Percentiles rank a stretch among this genome's conserved stretches.
phyloP scores from a whole-genome alignment of 2,113 vertebrate genomes.

The Zapus hudsonius region DNA sequence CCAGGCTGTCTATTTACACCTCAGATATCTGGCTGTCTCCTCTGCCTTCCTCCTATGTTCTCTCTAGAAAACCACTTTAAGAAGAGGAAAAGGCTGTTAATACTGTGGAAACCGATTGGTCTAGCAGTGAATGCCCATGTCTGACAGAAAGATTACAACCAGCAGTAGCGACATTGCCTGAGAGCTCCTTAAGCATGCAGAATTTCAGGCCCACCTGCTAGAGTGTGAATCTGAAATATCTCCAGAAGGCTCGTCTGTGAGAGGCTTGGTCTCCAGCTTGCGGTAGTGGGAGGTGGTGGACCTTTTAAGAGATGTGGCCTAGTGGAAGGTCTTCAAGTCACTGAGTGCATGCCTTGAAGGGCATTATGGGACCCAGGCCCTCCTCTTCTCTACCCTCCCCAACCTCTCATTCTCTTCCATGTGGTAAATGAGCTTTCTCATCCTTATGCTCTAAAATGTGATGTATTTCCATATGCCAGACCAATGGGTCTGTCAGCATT shows the following conservation, averaged over 20 bases:
- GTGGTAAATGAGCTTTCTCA: background rate
- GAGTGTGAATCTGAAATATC: background rate
- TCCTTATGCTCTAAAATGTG: background rate
- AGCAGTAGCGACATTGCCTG: background rate
- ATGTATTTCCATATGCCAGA: background rate
- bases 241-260: background rate
- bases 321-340: background rate
- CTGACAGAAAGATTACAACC: background rate
- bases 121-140: rapidly evolving
- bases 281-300: no score
- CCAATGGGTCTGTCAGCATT: no score
- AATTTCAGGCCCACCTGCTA: background rate
- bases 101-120: background rate
- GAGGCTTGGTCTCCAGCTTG: background rate
- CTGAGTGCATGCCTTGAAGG: background rate
- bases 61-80: background rate
- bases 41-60: background rate
- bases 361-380: background rate
- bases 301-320: background rate
- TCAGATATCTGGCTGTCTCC: background rate
- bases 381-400: no score
- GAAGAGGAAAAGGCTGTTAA: background rate
- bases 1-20: background rate
- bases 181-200: background rate
- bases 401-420: background rate